A percentile compares a stretch with the other conserved stretches of the same genome.
Evolutionary conservation across 23 tunicate genomes (phyloP).

Genomic region (Ciona savignyi): DNA sequence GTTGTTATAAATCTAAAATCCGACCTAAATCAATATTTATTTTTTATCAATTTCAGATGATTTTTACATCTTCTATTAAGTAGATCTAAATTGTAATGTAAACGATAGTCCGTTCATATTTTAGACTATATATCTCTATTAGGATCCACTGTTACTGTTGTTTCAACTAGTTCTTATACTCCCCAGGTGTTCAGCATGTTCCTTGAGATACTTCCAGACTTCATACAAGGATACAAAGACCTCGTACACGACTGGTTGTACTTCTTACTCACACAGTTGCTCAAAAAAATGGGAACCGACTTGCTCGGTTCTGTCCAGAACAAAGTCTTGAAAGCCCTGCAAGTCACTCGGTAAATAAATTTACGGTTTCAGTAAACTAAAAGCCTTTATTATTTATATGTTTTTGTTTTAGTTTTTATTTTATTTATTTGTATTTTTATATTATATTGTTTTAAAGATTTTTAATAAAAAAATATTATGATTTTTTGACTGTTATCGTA

Average conservation of each 20-base stretch:
- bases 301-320: slow-evolving; percentile 82
- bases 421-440: neutral
- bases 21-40: no score
- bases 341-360: slow-evolving; percentile 48
- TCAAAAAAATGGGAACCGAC: slow-evolving; percentile 89
- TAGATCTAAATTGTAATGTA: no score
- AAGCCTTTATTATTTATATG: neutral
- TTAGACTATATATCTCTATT: no score
- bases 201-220: slow-evolving; percentile 89
- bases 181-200: slow-evolving; percentile 90
- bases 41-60: no score
- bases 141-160: no score
- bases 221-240: slow-evolving; percentile 59
- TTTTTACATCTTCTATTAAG: no score
- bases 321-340: slow-evolving; percentile 76
- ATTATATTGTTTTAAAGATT: neutral
- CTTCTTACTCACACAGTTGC: slow-evolving; percentile 64
- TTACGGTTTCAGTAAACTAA: no score
- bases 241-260: slow-evolving; percentile 76
- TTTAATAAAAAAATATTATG: no score
- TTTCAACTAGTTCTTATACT: no score
- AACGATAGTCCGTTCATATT: no score
- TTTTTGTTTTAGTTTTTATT: neutral
- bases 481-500: no score
- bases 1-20: no score